phyloP scores from a whole-genome alignment of 1,140 invertebrate species.

The Camponotus floridanus region DNA sequence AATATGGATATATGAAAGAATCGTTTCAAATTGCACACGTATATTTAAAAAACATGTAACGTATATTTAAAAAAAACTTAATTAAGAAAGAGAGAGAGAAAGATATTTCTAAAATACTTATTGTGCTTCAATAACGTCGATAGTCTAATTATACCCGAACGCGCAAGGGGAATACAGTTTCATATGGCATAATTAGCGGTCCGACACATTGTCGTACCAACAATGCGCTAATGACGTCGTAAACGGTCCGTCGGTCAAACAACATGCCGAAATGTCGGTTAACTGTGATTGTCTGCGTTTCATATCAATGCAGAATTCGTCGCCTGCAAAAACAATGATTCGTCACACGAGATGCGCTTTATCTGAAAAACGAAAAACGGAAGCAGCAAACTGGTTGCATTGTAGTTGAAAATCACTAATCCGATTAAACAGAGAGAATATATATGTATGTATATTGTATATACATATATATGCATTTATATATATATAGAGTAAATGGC shows the following conservation, averaged over 20 bases:
- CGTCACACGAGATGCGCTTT: constrained; percentile 1
- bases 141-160: constrained; percentile 17
- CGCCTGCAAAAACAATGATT: constrained; percentile 45
- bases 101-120: not conserved
- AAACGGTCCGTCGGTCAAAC: constrained; percentile 57
- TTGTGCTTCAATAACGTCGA: not conserved
- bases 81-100: not conserved
- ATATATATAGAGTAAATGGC: not conserved
- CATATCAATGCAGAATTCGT: constrained; percentile 17
- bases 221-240: constrained; percentile 56
- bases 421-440: not conserved
- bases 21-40: too few relatives aligned
- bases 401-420: constrained; percentile 32
- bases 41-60: too few relatives aligned
- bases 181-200: constrained; percentile 35
- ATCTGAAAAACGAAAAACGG: constrained; percentile 5
- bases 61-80: too few relatives aligned
- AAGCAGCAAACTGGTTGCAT: not conserved
- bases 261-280: constrained; percentile 49
- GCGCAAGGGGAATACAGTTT: constrained; percentile 39
- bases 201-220: constrained; percentile 31
- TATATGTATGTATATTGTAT: not conserved
- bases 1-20: too few relatives aligned
- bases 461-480: not conserved
- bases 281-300: constrained; percentile 32